Percentiles rank a stretch among this genome's conserved stretches.
Evolutionary conservation across 2,888 invertebrate genomes (phyloP).

Genomic region (Tolmerus cingulatus): DNA sequence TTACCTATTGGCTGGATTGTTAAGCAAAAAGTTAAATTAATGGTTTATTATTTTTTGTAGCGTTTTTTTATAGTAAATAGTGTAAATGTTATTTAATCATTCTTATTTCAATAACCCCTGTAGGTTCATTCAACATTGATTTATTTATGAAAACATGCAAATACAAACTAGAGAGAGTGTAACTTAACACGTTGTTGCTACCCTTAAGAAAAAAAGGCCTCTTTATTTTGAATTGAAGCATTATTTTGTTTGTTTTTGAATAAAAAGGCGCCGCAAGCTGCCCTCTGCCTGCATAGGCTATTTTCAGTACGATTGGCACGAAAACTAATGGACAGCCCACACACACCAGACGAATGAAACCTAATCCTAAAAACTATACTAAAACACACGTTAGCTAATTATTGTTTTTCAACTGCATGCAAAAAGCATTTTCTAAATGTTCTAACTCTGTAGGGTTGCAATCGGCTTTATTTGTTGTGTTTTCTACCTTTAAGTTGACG

Average conservation of each 20-base stretch:
- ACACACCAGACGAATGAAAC: conserved; percentile 51
- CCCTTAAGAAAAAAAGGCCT: conserved; percentile 49
- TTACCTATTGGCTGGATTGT: too few relatives aligned
- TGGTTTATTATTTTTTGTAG: too few relatives aligned
- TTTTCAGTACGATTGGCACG: conserved; percentile 72
- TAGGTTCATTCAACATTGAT: neutral
- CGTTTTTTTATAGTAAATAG: too few relatives aligned
- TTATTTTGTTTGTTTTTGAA: conserved; percentile 46
- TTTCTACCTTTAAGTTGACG: conserved; percentile 37
- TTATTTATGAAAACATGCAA: conserved; percentile 15
- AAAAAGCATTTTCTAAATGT: neutral
- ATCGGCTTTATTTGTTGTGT: conserved; percentile 54
- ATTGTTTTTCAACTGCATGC: conserved; percentile 29
- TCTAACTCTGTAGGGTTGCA: conserved; percentile 48
- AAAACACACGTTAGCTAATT: neutral
- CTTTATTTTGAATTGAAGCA: conserved; percentile 49
- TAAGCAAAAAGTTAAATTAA: too few relatives aligned
- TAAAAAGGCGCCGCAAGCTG: conserved; percentile 72
- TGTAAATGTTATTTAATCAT: neutral
- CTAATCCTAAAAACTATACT: neutral
- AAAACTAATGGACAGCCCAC: conserved; percentile 57
- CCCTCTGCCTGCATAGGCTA: conserved; percentile 75
- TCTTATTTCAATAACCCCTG: neutral
- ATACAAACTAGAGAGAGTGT: conserved; percentile 34
- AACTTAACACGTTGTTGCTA: neutral